A percentile compares a stretch with the other conserved stretches of the same genome.
phyloP scores from a whole-genome alignment of 2,797 vertebrate genomes.

The Hafferia zeledoni region DNA sequence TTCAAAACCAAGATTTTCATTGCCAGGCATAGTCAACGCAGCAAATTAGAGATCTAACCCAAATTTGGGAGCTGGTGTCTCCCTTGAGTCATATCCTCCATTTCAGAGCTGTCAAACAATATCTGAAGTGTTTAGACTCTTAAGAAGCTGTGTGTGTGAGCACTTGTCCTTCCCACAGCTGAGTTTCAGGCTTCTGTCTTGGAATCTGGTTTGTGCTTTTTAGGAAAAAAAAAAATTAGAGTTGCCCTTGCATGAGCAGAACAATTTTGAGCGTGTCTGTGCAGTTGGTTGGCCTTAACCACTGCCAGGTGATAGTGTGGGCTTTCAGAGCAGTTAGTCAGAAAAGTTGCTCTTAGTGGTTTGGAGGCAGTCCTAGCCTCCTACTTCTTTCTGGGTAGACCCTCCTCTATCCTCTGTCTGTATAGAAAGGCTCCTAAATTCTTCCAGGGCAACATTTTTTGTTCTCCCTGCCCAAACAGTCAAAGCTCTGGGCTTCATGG shows the following conservation, averaged over 20 bases:
- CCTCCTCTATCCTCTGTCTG: neutral
- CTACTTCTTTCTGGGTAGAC: neutral
- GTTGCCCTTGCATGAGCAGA: neutral
- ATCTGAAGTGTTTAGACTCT: neutral
- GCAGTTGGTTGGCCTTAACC: neutral
- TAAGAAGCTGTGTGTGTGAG: neutral
- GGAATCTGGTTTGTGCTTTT: slow-evolving; percentile 20
- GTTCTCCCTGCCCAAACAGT: neutral
- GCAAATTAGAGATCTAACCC: neutral
- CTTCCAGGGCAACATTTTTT: neutral
- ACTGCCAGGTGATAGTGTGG: neutral
- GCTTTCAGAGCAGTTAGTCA: neutral
- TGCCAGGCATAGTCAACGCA: neutral
- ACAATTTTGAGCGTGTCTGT: neutral
- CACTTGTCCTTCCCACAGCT: neutral
- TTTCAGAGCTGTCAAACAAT: slow-evolving; percentile 8
- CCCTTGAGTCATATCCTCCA: neutral
- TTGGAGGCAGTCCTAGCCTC: neutral
- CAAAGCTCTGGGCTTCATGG: neutral
- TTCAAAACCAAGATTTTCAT: slow-evolving; percentile 32
- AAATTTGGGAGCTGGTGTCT: neutral
- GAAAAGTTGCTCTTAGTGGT: neutral
- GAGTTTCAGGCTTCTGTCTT: slow-evolving; percentile 7
- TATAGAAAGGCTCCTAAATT: neutral
- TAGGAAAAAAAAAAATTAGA: neutral